Evolutionary conservation across 2,113 vertebrate genomes (phyloP).

Genomic region (Plestiodon gilberti): DNA sequence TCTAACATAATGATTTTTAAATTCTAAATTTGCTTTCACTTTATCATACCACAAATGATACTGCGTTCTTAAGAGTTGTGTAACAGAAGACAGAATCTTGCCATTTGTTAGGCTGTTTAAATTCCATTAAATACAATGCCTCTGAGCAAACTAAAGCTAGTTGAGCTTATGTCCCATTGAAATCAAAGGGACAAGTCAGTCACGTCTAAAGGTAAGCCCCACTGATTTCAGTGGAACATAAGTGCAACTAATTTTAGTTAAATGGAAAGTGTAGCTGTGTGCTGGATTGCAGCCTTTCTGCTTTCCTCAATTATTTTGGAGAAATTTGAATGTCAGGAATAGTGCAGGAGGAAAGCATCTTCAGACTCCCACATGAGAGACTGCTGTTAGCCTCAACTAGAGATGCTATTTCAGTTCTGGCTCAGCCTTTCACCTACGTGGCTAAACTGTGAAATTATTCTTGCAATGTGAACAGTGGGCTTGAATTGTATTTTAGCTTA

Average conservation of each 20-base stretch:
- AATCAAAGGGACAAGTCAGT: not conserved
- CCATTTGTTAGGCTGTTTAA: not conserved
- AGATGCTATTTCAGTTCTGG: not conserved
- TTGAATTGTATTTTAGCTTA: not conserved
- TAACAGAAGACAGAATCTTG: no score
- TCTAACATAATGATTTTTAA: no score
- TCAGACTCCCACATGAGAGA: not conserved
- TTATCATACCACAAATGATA: no score
- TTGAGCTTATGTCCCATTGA: not conserved
- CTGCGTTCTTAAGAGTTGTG: no score
- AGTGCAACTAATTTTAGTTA: not conserved
- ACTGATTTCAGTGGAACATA: not conserved
- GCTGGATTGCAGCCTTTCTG: not conserved
- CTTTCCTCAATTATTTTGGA: not conserved
- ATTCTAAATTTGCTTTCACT: no score
- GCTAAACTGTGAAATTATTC: not conserved
- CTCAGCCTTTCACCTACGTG: not conserved
- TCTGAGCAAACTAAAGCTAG: not conserved
- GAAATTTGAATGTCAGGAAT: not conserved
- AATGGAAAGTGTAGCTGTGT: no score
- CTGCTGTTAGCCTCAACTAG: not conserved
- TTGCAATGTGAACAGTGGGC: not conserved
- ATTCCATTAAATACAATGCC: not conserved
- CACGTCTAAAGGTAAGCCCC: not conserved
- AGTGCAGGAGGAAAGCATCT: not conserved